A percentile compares a stretch with the other conserved stretches of the same genome.
Evolutionary conservation across 1,140 invertebrate species (phyloP).

Genomic region (Leptopilina boulardi): DNA sequence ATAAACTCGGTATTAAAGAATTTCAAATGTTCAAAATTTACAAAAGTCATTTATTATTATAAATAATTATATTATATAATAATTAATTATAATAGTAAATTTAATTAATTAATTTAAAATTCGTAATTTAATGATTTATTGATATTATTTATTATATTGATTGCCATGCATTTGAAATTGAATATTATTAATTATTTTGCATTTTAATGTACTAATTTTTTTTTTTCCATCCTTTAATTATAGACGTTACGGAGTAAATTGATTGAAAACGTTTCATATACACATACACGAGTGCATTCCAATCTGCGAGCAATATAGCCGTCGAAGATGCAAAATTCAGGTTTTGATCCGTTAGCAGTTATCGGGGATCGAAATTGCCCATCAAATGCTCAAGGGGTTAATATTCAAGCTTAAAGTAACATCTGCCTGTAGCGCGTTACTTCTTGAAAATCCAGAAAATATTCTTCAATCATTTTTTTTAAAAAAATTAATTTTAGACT

Average conservation of each 20-base stretch:
- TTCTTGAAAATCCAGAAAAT: not conserved
- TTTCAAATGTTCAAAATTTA: no score
- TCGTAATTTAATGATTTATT: no score
- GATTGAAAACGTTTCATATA: not conserved
- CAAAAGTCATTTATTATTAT: no score
- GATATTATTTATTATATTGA: not conserved
- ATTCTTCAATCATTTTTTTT: not conserved
- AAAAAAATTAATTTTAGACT: no score
- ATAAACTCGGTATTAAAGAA: not conserved
- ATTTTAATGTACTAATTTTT: not conserved
- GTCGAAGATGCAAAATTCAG: constrained; percentile 8
- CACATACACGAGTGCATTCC: not conserved
- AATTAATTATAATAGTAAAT: no score
- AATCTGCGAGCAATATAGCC: not conserved
- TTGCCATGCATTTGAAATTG: not conserved
- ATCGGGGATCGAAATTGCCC: constrained; percentile 14
- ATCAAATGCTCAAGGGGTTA: not conserved
- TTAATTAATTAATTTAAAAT: no score
- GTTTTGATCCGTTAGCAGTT: constrained; percentile 26
- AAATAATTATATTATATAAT: no score
- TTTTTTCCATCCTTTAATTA: constrained; percentile 22
- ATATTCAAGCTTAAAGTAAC: not conserved
- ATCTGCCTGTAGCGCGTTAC: not conserved
- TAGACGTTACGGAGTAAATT: constrained; percentile 10
- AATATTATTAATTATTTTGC: not conserved